Conservation (phyloP, 2,888 invertebrate genomes). For the Mylabris sibirica region DNA sequence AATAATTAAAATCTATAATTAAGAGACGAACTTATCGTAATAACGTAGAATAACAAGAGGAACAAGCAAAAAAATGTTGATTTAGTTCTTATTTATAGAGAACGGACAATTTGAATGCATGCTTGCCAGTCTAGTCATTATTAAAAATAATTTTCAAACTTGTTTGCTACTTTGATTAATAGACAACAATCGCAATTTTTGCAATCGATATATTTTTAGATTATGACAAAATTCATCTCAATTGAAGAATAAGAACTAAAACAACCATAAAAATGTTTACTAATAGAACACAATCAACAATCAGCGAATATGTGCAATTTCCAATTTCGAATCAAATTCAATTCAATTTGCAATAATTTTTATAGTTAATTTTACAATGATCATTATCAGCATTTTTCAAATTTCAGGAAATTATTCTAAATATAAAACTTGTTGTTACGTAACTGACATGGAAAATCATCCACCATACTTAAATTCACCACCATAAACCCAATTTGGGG, state of each 20-base stretch:
- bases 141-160: slow-evolving; percentile 15
- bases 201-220: slow-evolving; percentile 5
- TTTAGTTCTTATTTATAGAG: neutral
- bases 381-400: neutral
- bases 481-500: neutral
- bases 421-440: neutral
- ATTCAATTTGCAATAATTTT: neutral
- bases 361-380: neutral
- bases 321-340: neutral
- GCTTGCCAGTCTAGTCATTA: slow-evolving; percentile 14
- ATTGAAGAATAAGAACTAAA: neutral
- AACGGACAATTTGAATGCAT: slow-evolving; percentile 8
- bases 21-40: neutral
- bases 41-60: neutral
- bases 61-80: neutral
- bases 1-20: neutral
- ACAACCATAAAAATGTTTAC: neutral
- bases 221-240: neutral
- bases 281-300: neutral
- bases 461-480: too few species aligned
- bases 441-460: too few species aligned
- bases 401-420: slow-evolving; percentile 8
- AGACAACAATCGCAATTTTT: slow-evolving; percentile 11
- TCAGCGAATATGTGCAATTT: neutral
- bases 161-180: slow-evolving; percentile 14